Evolutionary conservation across 2,113 vertebrate species (phyloP), one percentile per base, ranked within the genome.

Genomic region (Cnemophilus loriae): DNA sequence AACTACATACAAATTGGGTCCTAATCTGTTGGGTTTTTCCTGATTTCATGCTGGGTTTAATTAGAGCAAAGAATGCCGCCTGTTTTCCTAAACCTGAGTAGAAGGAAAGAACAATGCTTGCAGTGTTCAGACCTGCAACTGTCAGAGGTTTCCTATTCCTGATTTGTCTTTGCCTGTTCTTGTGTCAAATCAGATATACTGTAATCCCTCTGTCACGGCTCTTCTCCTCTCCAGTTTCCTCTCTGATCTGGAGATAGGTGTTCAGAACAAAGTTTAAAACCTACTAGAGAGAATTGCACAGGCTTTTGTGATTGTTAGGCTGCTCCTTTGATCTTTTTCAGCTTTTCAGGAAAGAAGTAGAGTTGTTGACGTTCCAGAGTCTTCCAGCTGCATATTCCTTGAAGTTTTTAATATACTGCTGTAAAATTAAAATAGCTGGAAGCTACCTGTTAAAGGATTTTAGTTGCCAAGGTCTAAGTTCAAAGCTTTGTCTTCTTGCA

Each of bases 141-240:
- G 30, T 70, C 60, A 56, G 74, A 71, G 69, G 91, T 68, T 95
- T 97, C 91, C 94, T 95, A 52, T 90, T 93, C 42, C 59, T 23
- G 37, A 70, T 84, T 70, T 92, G 79, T 90, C 73, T 90, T 93
- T 80, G 84, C 83, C 70, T 80, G 56, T 30, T 87, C 57, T 71
- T 78, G 44, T 92, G 68, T 95, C 86, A 86, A 75, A 92, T 96
- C 83, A 87, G 90, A 92, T 92, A 90, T 7, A 53, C 50, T 83
- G 59, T 55, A 70, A 90, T 88, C 41, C 7, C 42, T 76, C 71
- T 95, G 49, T 78, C 47, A 7, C 2, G 2, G 44, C 56, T 92
- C 37, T 63, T 84, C 76, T 91, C 46, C 44, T 92, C 84, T 94
- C 64, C 19, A 22, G 35, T 84, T 92, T 93, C 88, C 76, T 52